Conservation (phyloP, 2,113 vertebrate species). For the Cyrtonyx montezumae region DNA sequence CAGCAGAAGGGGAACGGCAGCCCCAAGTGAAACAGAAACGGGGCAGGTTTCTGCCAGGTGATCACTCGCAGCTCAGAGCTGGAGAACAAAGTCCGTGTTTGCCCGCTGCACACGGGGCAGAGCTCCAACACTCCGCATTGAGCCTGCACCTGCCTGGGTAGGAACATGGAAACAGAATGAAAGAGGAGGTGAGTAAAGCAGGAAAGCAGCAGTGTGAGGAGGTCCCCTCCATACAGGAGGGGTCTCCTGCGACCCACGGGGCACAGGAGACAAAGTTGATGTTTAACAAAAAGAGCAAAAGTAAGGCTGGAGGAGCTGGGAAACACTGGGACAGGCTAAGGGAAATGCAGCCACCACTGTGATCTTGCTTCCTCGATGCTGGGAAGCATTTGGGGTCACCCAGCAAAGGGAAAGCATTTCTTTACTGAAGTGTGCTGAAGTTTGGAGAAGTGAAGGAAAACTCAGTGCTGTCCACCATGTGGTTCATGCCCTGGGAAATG, state of each 20-base stretch:
- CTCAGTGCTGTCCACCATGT: fast-evolving
- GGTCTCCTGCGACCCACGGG: fast-evolving
- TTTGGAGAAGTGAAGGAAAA: not conserved
- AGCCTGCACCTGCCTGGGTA: fast-evolving
- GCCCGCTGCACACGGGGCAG: not conserved
- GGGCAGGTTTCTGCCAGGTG: no score
- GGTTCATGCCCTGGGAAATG: fast-evolving
- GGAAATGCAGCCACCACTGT: not conserved
- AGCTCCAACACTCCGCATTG: not conserved
- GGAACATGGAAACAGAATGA: not conserved
- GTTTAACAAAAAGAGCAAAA: not conserved
- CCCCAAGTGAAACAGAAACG: not conserved
- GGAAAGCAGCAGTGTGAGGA: fast-evolving
- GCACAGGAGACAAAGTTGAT: not conserved
- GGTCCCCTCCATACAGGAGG: fast-evolving
- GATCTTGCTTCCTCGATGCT: fast-evolving
- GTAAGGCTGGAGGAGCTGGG: not conserved
- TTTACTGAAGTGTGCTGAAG: fast-evolving
- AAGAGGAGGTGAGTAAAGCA: not conserved
- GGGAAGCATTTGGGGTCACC: not conserved
- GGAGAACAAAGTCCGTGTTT: fast-evolving
- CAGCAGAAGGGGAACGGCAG: not conserved
- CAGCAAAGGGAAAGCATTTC: no score
- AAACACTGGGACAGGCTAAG: not conserved
- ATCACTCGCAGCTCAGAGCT: fast-evolving